Base-by-base conservation (phyloP, 1,140 invertebrate species). In the Helicoverpa zea region DNA sequence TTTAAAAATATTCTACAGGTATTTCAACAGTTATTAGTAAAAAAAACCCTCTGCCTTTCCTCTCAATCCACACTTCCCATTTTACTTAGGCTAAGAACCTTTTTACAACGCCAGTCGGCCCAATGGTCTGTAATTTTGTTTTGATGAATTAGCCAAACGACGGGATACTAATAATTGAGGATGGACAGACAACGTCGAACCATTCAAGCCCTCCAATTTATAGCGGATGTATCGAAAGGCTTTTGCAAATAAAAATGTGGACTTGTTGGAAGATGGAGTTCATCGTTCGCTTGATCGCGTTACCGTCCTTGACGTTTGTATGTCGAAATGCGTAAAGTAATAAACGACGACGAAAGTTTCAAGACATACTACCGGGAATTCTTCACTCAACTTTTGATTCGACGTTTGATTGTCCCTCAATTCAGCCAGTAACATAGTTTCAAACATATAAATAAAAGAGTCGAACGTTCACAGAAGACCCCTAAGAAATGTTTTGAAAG, bases 141-240 rank as follows among this genome's bases (percentile, higher is more conserved):
- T 85, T 87, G 88, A 89, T 89, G 81, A 89, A 89, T 89, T 89
- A 89, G 79, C 83, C 52, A 68, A 86, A 83, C 79, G 80, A 81
- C 75, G 81, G 75, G 83, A 83, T 83, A 83, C 76, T 80, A 84
- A 84, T 86, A 80, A 88, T 86, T 82, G 82, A 79, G 81, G 72
- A 68, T 81, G 79, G 61, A 64, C 73, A 76, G 56, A 78, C 83
- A 64, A 68, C 75, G 52, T 29, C 74, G 54, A 66, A 66, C 59
- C 61, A 64, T 82, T 82, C 79, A 18, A 58, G 56, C 56, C 56
- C 16, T 58, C 72, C 78, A 83, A 85, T 88, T 85, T 86, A 76
- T 81, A 81, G 80, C 79, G 85, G 82, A 86, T 85, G 83, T 83
- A 82, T 84, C 81, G 82, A 78, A 80, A 80, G 80, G 47, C 82